A percentile compares a stretch with the other conserved stretches of the same genome.
Evolutionary conservation across 2,888 invertebrate species (phyloP).

Genomic region (Campaea margaritaria): DNA sequence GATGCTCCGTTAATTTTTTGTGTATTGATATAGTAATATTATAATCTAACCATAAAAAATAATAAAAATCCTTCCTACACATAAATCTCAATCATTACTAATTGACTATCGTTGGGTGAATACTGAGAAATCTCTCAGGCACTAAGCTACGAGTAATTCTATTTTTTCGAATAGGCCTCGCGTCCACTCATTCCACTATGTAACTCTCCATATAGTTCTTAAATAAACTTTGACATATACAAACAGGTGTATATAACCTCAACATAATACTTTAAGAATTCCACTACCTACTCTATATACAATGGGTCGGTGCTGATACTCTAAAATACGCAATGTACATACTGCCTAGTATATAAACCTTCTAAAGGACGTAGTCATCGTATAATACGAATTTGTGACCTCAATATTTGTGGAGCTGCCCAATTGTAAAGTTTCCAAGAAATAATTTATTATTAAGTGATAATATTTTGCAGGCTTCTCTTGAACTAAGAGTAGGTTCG

Average conservation of each 20-base stretch:
- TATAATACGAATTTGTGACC: slow-evolving; percentile 50
- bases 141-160: slow-evolving; percentile 64
- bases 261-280: slow-evolving; percentile 69
- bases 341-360: slow-evolving; percentile 24
- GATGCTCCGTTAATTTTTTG: slow-evolving; percentile 40
- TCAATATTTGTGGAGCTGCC: slow-evolving; percentile 40
- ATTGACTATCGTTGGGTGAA: slow-evolving; percentile 86
- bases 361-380: slow-evolving; percentile 9
- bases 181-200: slow-evolving; percentile 55
- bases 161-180: slow-evolving; percentile 71
- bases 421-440: slow-evolving; percentile 16
- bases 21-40: slow-evolving; percentile 64
- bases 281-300: slow-evolving; percentile 76
- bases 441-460: not conserved
- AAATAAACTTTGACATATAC: slow-evolving; percentile 83
- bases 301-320: slow-evolving; percentile 66
- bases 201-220: slow-evolving; percentile 69
- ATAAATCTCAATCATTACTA: slow-evolving; percentile 81
- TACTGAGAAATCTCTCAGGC: slow-evolving; percentile 76
- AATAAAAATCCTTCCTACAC: slow-evolving; percentile 70
- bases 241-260: slow-evolving; percentile 80
- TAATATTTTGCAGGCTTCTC: slow-evolving; percentile 9
- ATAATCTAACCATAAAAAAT: slow-evolving; percentile 57
- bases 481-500: not conserved
- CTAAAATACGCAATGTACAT: slow-evolving; percentile 41